phyloP scores from a whole-genome alignment of 2,888 invertebrate species.

The Latrodectus elegans region DNA sequence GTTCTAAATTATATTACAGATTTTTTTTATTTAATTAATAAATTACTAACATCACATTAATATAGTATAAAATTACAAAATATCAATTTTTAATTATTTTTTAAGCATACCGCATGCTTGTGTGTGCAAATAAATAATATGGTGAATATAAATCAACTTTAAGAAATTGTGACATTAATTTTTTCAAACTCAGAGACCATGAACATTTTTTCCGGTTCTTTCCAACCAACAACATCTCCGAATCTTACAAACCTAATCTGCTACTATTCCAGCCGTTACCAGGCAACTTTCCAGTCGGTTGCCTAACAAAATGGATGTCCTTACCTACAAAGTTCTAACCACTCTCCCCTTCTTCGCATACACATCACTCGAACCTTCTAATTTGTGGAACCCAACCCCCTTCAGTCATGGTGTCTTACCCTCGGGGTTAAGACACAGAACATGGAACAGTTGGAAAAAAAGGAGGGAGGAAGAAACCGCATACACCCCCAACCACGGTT shows the following conservation, averaged over 20 bases:
- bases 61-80: no score
- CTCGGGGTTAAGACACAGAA: slow-evolving; percentile 11
- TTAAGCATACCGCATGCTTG: no score
- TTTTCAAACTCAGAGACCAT: not conserved
- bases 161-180: no score
- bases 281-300: not conserved
- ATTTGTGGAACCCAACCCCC: slow-evolving; percentile 19
- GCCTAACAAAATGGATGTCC: slow-evolving; percentile 24
- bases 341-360: not conserved
- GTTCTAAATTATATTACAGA: no score
- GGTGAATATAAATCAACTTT: no score
- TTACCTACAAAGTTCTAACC: slow-evolving; percentile 2
- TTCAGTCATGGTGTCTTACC: slow-evolving; percentile 17
- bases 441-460: not conserved
- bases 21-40: no score
- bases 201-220: slow-evolving; percentile 17
- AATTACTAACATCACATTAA: no score
- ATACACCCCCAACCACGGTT: slow-evolving; percentile 5
- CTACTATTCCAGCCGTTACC: not conserved
- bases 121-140: no score
- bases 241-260: not conserved
- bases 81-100: no score
- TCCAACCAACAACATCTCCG: not conserved
- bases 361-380: slow-evolving; percentile 16
- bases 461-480: slow-evolving; percentile 25